Evolutionary conservation across 2,113 vertebrate genomes (phyloP), one percentile per base, ranked within the genome.

Genomic region (Stomatorhinus ivindoensis): DNA sequence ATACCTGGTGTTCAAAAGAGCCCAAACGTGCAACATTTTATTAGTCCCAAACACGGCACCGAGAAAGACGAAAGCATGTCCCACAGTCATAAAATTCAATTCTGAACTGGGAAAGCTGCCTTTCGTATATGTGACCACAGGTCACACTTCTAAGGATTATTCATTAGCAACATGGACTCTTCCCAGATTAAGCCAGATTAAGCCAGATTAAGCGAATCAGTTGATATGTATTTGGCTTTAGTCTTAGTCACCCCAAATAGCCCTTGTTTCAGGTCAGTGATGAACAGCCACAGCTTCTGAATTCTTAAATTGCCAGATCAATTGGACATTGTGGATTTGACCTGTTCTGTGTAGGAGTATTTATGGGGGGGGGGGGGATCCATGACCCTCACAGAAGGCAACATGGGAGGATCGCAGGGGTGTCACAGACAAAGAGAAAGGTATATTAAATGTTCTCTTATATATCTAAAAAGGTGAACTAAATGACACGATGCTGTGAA

Each of bases 361-460:
- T 88, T 24, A 31, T 4, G 27, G 3, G 3, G 61, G n/a, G 58
- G 58, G 58, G 58, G 24, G 24, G n/a, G 0, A 15, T 24, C 27
- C 69, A 76, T 13, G 15, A 90, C 92, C 92, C 91, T 91, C 92
- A 89, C 35, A 88, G 87, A 39, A 55, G 89, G 89, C 82, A 91
- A 89, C 88, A 88, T 50, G 39, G 86, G 55, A 21, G 31, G 24
- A 31, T 24, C 4, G 69, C 87, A 89, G 50, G 44, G 53, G 24
- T 31, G 53, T 84, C 58, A 85, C 61, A 87, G 88, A 89, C 89
- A 88, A 84, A 51, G 83, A 27, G 10, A 44, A 21, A 48, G 6
- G 10, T 19, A 4, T 7, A 80, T 50, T 50, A n/a, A 50, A 42
- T 53, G 83, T 53, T 55, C 21, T 82, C 47, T 48, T 35, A 3